Conservation (phyloP, 2,888 invertebrate species). For the Arrhopalites spinosus region DNA sequence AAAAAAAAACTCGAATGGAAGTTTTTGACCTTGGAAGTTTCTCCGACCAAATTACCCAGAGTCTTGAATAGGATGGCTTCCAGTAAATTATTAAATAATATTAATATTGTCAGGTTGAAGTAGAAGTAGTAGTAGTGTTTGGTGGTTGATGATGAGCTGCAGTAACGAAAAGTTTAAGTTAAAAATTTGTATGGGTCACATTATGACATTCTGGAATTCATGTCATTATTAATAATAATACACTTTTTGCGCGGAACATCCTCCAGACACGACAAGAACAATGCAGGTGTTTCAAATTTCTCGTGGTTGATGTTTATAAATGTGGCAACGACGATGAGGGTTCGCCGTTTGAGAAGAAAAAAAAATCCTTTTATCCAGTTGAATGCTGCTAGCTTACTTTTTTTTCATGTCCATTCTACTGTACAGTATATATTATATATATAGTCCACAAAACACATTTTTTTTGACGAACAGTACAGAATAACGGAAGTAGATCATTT, state of each 20-base stretch:
- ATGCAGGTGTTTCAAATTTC: background rate
- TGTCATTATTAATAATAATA: too few species aligned
- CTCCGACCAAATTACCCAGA: background rate
- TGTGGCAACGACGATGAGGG: too few species aligned
- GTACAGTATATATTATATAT: background rate
- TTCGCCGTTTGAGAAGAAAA: too few species aligned
- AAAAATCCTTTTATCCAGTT: too few species aligned
- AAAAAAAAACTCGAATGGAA: background rate
- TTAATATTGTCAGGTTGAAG: background rate
- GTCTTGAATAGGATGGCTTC: background rate
- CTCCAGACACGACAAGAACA: background rate
- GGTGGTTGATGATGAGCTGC: background rate
- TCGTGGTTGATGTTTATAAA: too few species aligned
- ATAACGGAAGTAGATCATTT: conserved; percentile 30
- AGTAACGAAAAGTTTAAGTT: too few species aligned
- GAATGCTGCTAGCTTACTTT: too few species aligned
- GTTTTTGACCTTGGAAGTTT: conserved; percentile 14
- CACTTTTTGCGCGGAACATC: too few species aligned
- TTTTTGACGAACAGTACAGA: conserved; percentile 5
- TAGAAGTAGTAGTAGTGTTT: background rate
- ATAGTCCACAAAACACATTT: background rate
- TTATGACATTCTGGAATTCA: too few species aligned
- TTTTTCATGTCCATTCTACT: background rate
- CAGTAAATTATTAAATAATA: background rate
- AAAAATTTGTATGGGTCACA: too few species aligned